Conservation (phyloP, 2,113 vertebrate genomes). For the Oenanthe oenanthe region DNA sequence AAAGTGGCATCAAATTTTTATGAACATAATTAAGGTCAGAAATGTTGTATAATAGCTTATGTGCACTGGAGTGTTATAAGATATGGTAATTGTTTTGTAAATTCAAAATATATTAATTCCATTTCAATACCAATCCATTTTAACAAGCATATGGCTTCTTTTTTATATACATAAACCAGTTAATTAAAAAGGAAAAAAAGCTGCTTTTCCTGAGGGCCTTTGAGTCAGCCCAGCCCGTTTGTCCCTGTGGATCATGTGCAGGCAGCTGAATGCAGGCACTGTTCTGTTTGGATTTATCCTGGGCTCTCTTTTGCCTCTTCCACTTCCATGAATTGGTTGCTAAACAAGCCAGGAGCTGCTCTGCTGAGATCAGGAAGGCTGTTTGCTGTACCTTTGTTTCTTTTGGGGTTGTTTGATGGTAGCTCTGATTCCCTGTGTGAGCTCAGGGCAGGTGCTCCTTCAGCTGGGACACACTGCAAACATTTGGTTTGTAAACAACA, state of each 20-base stretch:
- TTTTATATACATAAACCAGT: slow-evolving; percentile 1
- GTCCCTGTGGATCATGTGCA: background rate
- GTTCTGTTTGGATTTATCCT: background rate
- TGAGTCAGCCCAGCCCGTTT: background rate
- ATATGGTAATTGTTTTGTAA: slow-evolving; percentile 21
- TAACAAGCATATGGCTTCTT: background rate
- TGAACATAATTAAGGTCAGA: slow-evolving; percentile 22
- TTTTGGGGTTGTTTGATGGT: background rate
- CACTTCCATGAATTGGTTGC: background rate
- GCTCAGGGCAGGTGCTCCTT: background rate
- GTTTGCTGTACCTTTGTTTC: background rate
- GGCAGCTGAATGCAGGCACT: background rate
- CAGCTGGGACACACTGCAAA: background rate
- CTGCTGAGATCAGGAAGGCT: background rate
- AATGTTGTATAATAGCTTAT: background rate
- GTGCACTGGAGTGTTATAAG: slow-evolving; percentile 2
- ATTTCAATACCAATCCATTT: slow-evolving; percentile 28
- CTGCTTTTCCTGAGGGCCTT: background rate
- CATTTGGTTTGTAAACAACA: background rate
- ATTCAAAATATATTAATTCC: slow-evolving; percentile 7
- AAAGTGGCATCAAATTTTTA: slow-evolving; percentile 16
- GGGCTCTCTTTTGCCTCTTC: background rate
- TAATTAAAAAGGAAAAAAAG: slow-evolving; percentile 1
- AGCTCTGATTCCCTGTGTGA: background rate
- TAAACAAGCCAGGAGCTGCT: background rate